Conservation (phyloP, 2,113 vertebrate species). For the Herpailurus yagouaroundi region DNA sequence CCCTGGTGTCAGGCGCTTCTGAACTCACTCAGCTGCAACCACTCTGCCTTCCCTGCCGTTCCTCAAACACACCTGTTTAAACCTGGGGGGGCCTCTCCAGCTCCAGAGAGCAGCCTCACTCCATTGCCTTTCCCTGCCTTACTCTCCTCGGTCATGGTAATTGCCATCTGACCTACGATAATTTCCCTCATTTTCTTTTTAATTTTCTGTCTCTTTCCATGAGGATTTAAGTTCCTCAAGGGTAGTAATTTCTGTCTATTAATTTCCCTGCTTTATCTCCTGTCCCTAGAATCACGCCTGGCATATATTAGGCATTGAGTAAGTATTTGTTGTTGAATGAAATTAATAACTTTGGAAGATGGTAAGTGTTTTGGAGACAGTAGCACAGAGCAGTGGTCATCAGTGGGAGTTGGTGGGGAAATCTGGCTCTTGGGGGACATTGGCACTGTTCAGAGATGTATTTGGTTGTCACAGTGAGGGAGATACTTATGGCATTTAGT, state of each 20-base stretch:
- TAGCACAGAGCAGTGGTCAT: not conserved
- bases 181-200: not conserved
- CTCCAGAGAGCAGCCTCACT: not conserved
- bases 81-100: not conserved
- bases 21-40: not conserved
- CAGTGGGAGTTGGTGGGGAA: not conserved
- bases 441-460: not conserved
- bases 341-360: not conserved
- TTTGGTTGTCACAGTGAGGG: not conserved
- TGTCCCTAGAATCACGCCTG: not conserved
- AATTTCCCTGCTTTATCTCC: not conserved
- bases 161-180: not conserved
- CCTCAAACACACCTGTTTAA: not conserved
- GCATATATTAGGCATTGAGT: not conserved
- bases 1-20: rapidly evolving
- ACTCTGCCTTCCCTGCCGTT: not conserved
- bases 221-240: not conserved
- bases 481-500: too few relatives aligned
- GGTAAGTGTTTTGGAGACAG: not conserved
- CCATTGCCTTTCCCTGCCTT: not conserved
- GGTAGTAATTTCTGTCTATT: not conserved
- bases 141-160: not conserved
- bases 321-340: not conserved
- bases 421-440: not conserved
- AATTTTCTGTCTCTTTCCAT: not conserved